Evolutionary conservation across 2,113 vertebrate genomes (phyloP), one percentile per base, ranked within the genome.

Genomic region (Brachypodius melanocephalos): DNA sequence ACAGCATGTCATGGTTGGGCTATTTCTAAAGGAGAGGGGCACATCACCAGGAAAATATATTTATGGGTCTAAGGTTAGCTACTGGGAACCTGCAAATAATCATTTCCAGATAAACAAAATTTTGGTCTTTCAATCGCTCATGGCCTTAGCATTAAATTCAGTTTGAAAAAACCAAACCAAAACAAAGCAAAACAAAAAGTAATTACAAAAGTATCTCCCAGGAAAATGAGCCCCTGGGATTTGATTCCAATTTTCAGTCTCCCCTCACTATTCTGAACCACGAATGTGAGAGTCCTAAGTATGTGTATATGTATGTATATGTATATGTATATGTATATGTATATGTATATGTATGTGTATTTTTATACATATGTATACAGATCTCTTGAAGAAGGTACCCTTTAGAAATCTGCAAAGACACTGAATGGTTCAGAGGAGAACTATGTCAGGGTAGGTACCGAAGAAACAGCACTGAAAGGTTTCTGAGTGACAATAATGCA

Each of bases 401-500:
- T 79, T 91, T 57, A 84, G 68, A 93, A 92, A 77, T 85, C 54
- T 92, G 32, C 58, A 66, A 74, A 89, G 38, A 92, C 45, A 89
- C 17, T 0, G 1, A 68, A 55, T 78, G 14, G 34, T 89, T 93
- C 67, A 88, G 29, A 73, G 78, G 48, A 81, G n/a, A 90, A 32
- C 67, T 76, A 3, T 68, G 32, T 71, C 79, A 73, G 58, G 31
- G 29, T 74, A 71, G 71, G 42, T 62, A 66, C 17, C 68, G 66
- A 95, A 92, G 55, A 74, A 87, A 93, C 54, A 75, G 69, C 58
- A 43, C 71, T 89, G 93, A 84, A 92, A 95, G 89, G 86, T 92
- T 97, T 95, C 89, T 93, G 91, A 97, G 61, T 89, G 84, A 92
- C 91, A 96, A 58, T 97, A 96, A 97, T 93, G 85, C 58, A 48